A percentile compares a stretch with the other conserved stretches of the same genome.
phyloP scores from a whole-genome alignment of 30 jellyfish, hydroid and myxozoan genomes.

The Aurelia coerulea region DNA sequence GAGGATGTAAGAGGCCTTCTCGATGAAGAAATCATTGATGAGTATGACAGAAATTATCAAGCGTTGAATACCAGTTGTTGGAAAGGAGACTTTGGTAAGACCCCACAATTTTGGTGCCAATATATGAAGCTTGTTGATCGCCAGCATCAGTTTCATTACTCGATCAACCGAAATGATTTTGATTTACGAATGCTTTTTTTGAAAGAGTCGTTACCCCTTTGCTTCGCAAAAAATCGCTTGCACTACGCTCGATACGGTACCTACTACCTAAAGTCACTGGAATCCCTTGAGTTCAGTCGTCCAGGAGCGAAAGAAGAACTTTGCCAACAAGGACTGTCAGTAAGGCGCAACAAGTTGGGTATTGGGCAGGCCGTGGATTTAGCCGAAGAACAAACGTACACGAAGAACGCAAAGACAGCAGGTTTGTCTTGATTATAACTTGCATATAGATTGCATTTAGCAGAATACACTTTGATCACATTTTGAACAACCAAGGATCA shows the following conservation, averaged over 20 bases:
- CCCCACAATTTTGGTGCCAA: constrained; percentile 36
- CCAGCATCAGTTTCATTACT: constrained; percentile 22
- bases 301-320: constrained; percentile 58
- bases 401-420: constrained; percentile 48
- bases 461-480: not conserved
- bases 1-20: not conserved
- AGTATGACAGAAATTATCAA: not conserved
- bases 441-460: not conserved
- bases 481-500: not conserved
- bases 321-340: constrained; percentile 14
- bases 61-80: not conserved
- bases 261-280: constrained; percentile 24
- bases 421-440: constrained; percentile 18
- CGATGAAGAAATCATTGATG: not conserved
- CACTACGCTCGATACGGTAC: constrained; percentile 56
- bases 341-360: constrained; percentile 10
- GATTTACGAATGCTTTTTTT: constrained; percentile 16
- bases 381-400: constrained; percentile 59
- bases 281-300: constrained; percentile 36
- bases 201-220: constrained; percentile 43
- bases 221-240: constrained; percentile 32
- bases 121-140: constrained; percentile 25
- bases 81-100: constrained; percentile 39
- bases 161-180: constrained; percentile 29
- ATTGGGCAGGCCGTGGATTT: constrained; percentile 47